Conservation (phyloP, 2,888 invertebrate species). For the Choreutis nemorana region DNA sequence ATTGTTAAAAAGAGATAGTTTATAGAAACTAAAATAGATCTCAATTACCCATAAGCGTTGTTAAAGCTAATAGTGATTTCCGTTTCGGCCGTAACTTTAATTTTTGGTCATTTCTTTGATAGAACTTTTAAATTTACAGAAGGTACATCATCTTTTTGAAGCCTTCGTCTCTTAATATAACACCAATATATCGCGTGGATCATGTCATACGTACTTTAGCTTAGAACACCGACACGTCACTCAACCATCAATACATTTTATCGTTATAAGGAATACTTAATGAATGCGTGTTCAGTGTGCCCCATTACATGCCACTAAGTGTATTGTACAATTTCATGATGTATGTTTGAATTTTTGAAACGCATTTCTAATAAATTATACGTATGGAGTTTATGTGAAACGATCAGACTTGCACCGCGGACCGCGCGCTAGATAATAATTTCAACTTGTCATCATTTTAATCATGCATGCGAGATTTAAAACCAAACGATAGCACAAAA, state of each 20-base stretch:
- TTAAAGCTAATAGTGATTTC: slow-evolving; percentile 35
- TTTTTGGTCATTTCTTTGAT: slow-evolving; percentile 15
- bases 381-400: slow-evolving; percentile 38
- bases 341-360: slow-evolving; percentile 53
- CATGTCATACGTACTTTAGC: slow-evolving; percentile 6
- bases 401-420: slow-evolving; percentile 58
- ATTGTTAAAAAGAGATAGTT: slow-evolving; percentile 48
- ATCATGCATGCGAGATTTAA: slow-evolving; percentile 41
- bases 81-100: slow-evolving; percentile 24
- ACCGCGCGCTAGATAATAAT: slow-evolving; percentile 48
- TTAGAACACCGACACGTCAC: slow-evolving; percentile 18
- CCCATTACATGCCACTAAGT: slow-evolving; percentile 54
- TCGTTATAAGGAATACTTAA: slow-evolving; percentile 35
- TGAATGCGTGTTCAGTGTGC: slow-evolving; percentile 56
- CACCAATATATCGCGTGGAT: no score
- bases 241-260: slow-evolving; percentile 28
- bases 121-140: no score
- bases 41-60: slow-evolving; percentile 57
- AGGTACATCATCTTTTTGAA: slow-evolving; percentile 22
- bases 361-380: slow-evolving; percentile 62
- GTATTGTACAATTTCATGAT: slow-evolving; percentile 45
- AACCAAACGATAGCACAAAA: slow-evolving; percentile 47
- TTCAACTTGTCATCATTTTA: slow-evolving; percentile 44
- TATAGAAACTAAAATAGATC: slow-evolving; percentile 58
- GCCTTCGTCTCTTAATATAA: no score